Base-by-base conservation (phyloP, 35 echinoderm and acorn worm genomes). In the Heliocidaris erythrogramma region DNA sequence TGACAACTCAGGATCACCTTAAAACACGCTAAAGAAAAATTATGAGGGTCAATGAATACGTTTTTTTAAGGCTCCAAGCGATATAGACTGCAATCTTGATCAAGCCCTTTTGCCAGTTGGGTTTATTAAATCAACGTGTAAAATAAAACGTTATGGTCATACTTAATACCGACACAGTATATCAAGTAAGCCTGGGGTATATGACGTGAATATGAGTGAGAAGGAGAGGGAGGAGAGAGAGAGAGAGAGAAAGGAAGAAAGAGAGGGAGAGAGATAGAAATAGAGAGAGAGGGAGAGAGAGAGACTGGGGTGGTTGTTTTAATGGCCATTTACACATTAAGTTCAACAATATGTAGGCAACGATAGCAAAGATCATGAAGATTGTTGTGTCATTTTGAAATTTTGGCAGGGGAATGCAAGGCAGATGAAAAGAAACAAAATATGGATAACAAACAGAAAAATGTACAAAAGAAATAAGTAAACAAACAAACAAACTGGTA, bases 221-320 rank as follows among this genome's bases (percentile, higher is more conserved):
- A 78, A 27, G 2, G 21, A 78, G 65, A 78, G 27, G 2, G 18
- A 14, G 21, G 65, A 18, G 85, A 9, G 85, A 30, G 85, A 30
- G 85, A 29, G 85, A n/a, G 85, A n/a, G 85, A 86, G 85, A 29
- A 21, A 86, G 85, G 29, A 21, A 86, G 31, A 86, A n/a, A 86
- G 85, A 86, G 85, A 86, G 85, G 0, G 85, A 86, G 85, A 86
- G 85, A 86, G 31, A n/a, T n/a, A n/a, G n/a, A n/a, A n/a, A n/a
- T n/a, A 86, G 13, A 24, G 21, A 86, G 85, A 84, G n/a, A 84
- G 69, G 4, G n/a, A 84, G 69, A 84, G n/a, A 84, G 69, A 84
- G n/a, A 84, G 69, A 84, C 0, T 1, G n/a, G 69, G n/a, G 35
- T 0, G 35, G 35, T 42, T 42, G 3, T 42, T 42, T 42, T 42